A percentile compares a stretch with the other conserved stretches of the same genome.
These are phyloP conservation scores for Picathartes gymnocephalus DNA, from an alignment of 2,113 vertebrate genomes.

Conservation along the genomic window DNA sequence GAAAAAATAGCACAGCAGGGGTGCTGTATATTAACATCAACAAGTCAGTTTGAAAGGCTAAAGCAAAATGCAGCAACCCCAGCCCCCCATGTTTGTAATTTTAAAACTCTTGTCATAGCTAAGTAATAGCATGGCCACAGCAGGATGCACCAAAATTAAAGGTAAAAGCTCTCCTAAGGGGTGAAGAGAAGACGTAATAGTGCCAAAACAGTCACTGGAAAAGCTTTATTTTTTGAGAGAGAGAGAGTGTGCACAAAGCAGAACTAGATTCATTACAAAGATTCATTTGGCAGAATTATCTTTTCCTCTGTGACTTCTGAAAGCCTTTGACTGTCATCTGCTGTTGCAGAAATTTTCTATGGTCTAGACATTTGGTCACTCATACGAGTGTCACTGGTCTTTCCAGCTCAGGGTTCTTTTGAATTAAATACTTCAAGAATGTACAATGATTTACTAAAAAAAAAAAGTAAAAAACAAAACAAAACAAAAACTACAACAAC, in stretches of 20 bases:
- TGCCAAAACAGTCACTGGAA: neutral
- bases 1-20: slow-evolving; percentile 34
- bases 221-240: neutral
- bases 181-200: neutral
- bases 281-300: neutral
- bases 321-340: neutral
- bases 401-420: neutral
- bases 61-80: slow-evolving; percentile 42
- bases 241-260: neutral
- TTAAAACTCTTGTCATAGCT: slow-evolving; percentile 56
- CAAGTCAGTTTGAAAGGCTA: slow-evolving; percentile 39
- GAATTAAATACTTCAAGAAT: neutral
- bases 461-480: too few relatives aligned
- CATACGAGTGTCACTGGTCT: accelerated
- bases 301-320: neutral
- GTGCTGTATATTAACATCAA: slow-evolving; percentile 55
- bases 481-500: neutral
- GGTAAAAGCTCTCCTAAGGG: slow-evolving; percentile 41
- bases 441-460: too few relatives aligned
- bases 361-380: neutral
- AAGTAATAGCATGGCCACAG: slow-evolving; percentile 66
- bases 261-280: neutral
- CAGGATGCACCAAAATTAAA: slow-evolving; percentile 54
- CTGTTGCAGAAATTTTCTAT: neutral
- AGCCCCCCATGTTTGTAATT: slow-evolving; percentile 46